These are phyloP conservation scores for Leucophenga maculata DNA, from an alignment of 2,888 invertebrate genomes.

Conservation along the genomic window DNA sequence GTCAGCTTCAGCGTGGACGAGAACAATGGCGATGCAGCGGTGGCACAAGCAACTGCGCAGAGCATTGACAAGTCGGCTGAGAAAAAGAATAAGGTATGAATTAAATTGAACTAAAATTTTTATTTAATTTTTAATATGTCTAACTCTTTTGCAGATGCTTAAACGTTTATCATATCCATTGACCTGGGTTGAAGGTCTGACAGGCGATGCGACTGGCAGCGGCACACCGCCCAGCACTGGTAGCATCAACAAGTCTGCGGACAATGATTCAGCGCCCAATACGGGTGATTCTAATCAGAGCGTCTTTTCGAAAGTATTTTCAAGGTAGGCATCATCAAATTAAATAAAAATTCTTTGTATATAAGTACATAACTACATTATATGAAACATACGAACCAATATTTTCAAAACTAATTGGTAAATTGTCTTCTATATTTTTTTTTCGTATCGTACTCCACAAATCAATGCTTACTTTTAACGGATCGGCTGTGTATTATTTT, in stretches of 20 bases:
- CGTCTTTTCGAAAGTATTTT: constrained; percentile 92
- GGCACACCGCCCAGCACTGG: constrained; percentile 69
- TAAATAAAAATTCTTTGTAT: constrained; percentile 1
- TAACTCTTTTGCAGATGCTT: constrained; percentile 81
- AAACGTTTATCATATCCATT: constrained; percentile 92
- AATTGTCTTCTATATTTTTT: constrained; percentile 54
- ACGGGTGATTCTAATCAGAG: constrained; percentile 78
- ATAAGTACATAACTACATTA: not conserved
- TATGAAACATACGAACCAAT: constrained; percentile 23
- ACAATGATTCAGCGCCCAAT: constrained; percentile 71
- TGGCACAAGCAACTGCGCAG: constrained; percentile 45
- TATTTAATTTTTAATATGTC: not conserved
- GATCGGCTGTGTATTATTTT: constrained; percentile 59
- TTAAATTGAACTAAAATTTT: too few species aligned
- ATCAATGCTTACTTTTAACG: constrained; percentile 60
- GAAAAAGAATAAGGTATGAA: constrained; percentile 82
- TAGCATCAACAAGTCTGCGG: constrained; percentile 69
- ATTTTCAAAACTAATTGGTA: constrained; percentile 48
- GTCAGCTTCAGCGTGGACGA: constrained; percentile 82
- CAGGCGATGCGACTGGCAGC: constrained; percentile 79
- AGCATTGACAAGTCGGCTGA: constrained; percentile 69
- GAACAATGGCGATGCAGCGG: constrained; percentile 60
- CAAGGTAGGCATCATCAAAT: constrained; percentile 77
- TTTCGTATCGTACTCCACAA: constrained; percentile 32
- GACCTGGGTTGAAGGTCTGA: constrained; percentile 92